A percentile compares a stretch with the other conserved stretches of the same genome.
Conservation (phyloP, 2,888 invertebrate genomes). For the Tiliacea citrago region DNA sequence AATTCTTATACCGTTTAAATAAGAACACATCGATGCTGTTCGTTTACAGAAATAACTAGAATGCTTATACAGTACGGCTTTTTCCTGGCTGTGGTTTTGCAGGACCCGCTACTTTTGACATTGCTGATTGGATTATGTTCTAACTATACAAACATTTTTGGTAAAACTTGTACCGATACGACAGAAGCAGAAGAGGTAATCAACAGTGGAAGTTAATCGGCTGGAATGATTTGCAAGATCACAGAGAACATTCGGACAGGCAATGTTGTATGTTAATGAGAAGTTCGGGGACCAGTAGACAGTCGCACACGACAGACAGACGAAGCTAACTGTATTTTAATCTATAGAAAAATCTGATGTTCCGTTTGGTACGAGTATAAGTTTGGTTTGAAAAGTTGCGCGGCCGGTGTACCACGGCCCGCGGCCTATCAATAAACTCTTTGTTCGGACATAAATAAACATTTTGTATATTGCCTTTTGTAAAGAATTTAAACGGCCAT, state of each 20-base stretch:
- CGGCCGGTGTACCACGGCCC: constrained; percentile 38
- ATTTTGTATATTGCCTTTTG: constrained; percentile 43
- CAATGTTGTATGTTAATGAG: constrained; percentile 38
- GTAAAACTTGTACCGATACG: background rate
- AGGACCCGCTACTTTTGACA: background rate
- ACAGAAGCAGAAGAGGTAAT: background rate
- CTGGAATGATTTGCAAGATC: background rate
- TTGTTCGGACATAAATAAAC: constrained; percentile 55
- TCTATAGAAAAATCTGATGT: constrained; percentile 63
- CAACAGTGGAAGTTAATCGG: background rate
- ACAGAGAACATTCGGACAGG: constrained; percentile 9
- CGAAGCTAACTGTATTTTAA: constrained; percentile 76
- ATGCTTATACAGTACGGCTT: background rate
- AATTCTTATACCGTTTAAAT: background rate
- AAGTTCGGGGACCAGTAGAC: constrained; percentile 41
- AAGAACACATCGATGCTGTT: background rate
- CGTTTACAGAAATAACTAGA: background rate
- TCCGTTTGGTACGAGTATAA: constrained; percentile 40
- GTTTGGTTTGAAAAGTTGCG: constrained; percentile 57
- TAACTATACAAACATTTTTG: background rate
- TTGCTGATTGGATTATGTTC: background rate
- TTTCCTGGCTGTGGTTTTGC: background rate
- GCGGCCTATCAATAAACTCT: constrained; percentile 56
- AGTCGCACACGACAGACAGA: constrained; percentile 67
- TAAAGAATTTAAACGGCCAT: constrained; percentile 40